phyloP scores from a whole-genome alignment of 2,113 vertebrate species.

The Tamias sibiricus region DNA sequence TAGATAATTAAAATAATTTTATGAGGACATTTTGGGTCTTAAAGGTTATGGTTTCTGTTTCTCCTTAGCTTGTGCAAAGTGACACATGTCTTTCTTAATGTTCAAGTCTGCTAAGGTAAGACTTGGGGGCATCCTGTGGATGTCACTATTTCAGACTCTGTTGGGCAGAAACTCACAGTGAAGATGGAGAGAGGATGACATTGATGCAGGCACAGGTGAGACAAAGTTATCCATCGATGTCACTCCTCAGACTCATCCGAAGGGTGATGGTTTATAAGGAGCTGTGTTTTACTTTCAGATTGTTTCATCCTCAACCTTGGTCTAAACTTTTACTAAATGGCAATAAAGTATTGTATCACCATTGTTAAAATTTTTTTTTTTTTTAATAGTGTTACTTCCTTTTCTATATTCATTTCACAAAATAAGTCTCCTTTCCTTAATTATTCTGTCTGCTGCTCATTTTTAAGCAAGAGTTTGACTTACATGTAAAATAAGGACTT shows the following conservation, averaged over 20 bases:
- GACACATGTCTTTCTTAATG: not conserved
- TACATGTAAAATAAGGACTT: not conserved
- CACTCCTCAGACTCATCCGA: not conserved
- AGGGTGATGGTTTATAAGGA: constrained; percentile 30
- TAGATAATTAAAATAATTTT: not conserved
- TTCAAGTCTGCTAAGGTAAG: not conserved
- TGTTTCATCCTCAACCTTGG: constrained; percentile 46
- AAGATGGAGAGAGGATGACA: fast-evolving
- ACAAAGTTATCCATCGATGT: constrained; percentile 10
- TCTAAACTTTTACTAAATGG: constrained; percentile 64
- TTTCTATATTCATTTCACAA: constrained; percentile 49
- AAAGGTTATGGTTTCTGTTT: not conserved
- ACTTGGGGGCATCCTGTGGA: fast-evolving
- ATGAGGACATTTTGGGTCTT: not conserved
- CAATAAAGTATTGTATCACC: constrained; percentile 62
- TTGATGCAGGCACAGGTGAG: not conserved
- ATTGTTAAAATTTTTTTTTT: constrained; percentile 45
- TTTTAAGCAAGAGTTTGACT: not conserved
- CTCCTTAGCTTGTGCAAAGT: not conserved
- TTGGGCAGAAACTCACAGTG: not conserved
- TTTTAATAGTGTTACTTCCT: constrained; percentile 57
- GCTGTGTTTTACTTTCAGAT: constrained; percentile 60
- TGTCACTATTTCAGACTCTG: not conserved
- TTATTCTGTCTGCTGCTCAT: not conserved
- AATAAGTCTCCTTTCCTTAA: constrained; percentile 32